Evolutionary conservation across 2,113 vertebrate species (phyloP).

Genomic region (Ammodytes marinus): DNA sequence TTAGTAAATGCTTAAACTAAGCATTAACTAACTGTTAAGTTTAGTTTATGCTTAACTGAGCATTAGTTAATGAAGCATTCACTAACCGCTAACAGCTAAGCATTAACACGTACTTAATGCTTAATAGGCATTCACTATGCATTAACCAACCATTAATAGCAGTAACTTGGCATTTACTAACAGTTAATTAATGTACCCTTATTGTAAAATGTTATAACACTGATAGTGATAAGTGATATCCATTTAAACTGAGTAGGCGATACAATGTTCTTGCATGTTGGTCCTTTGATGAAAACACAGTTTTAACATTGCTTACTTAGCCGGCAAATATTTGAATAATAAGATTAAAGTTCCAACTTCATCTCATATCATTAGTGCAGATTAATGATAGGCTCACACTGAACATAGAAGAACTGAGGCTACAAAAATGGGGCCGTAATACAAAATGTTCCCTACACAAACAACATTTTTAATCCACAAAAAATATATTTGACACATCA

Average conservation of each 20-base stretch:
- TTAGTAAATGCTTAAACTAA: too few relatives aligned
- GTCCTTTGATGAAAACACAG: not conserved
- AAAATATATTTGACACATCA: not conserved
- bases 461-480: slow-evolving; percentile 15
- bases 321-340: not conserved
- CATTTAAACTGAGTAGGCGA: not conserved
- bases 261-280: not conserved
- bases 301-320: not conserved
- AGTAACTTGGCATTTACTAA: too few relatives aligned
- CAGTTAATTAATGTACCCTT: too few relatives aligned
- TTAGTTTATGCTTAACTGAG: too few relatives aligned
- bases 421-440: not conserved
- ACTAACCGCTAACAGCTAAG: too few relatives aligned
- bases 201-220: too few relatives aligned
- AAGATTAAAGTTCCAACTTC: not conserved
- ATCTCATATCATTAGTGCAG: not conserved
- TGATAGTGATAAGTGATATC: too few relatives aligned
- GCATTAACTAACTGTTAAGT: too few relatives aligned
- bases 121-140: too few relatives aligned
- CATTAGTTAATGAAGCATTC: too few relatives aligned
- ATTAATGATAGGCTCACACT: not conserved
- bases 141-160: too few relatives aligned
- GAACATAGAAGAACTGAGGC: not conserved
- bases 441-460: not conserved
- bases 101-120: too few relatives aligned